Percentiles rank a stretch among this genome's conserved stretches.
phyloP scores from a whole-genome alignment of 2,113 vertebrate genomes.

The Cheilinus undulatus region DNA sequence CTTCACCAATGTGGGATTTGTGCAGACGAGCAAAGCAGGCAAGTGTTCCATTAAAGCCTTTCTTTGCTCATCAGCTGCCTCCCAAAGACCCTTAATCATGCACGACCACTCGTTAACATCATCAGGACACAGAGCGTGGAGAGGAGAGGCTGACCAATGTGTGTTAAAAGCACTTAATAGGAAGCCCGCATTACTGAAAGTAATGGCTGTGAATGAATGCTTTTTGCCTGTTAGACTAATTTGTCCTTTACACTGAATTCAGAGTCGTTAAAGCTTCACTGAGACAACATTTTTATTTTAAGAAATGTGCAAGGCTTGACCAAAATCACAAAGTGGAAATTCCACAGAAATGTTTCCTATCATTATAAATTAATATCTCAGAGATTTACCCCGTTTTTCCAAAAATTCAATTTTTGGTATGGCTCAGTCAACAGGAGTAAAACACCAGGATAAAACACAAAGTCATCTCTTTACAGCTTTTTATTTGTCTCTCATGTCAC shows the following conservation, averaged over 20 bases:
- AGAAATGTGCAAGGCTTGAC: neutral
- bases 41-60: constrained; percentile 79
- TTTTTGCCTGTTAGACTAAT: constrained; percentile 64
- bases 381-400: too few species aligned
- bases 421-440: too few species aligned
- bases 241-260: constrained; percentile 14
- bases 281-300: constrained; percentile 2
- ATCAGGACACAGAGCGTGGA: constrained; percentile 63
- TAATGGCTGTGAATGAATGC: constrained; percentile 60
- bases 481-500: too few species aligned
- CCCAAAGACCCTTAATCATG: constrained; percentile 71
- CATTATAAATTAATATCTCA: too few species aligned
- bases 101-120: constrained; percentile 74
- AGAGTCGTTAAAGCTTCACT: constrained; percentile 40
- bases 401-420: too few species aligned
- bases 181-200: constrained; percentile 51
- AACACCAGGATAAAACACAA: too few species aligned
- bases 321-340: neutral
- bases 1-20: constrained; percentile 70
- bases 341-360: neutral
- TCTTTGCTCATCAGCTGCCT: constrained; percentile 64
- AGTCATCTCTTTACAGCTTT: too few species aligned
- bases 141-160: constrained; percentile 61
- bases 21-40: constrained; percentile 45
- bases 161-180: constrained; percentile 76